These are phyloP conservation scores for Anastatus disparis DNA, from an alignment of 1,140 invertebrate species.

Conservation along the genomic window DNA sequence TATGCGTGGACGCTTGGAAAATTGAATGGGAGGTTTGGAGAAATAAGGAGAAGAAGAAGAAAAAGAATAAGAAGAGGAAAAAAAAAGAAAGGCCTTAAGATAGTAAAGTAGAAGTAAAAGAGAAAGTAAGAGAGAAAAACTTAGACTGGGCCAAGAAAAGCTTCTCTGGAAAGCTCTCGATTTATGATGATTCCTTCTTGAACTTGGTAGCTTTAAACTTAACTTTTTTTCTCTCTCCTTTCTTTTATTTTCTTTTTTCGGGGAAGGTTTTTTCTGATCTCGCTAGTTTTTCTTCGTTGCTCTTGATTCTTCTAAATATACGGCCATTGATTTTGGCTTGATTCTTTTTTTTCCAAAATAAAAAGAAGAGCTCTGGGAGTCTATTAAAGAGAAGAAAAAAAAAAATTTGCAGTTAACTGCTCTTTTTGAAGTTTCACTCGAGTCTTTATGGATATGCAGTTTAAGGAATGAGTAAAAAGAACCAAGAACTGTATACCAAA, in stretches of 20 bases:
- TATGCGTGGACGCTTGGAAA: constrained; percentile 48
- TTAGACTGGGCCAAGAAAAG: constrained; percentile 1
- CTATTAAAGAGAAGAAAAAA: background rate
- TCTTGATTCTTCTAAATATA: constrained; percentile 11
- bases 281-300: background rate
- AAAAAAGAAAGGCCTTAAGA: background rate
- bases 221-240: constrained; percentile 14
- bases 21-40: constrained; percentile 43
- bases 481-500: too few species aligned
- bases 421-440: too few species aligned
- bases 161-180: constrained; percentile 40
- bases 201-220: constrained; percentile 41
- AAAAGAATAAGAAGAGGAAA: background rate
- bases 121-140: background rate
- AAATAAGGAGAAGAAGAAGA: too few species aligned
- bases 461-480: too few species aligned
- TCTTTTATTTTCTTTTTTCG: background rate
- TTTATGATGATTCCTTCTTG: constrained; percentile 46
- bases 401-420: too few species aligned
- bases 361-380: too few species aligned
- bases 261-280: background rate
- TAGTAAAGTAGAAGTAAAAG: background rate
- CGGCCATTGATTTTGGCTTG: background rate
- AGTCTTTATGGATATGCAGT: too few species aligned
- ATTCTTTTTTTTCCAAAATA: background rate